phyloP scores from a whole-genome alignment of 2,113 vertebrate genomes.

The Apaloderma vittatum region DNA sequence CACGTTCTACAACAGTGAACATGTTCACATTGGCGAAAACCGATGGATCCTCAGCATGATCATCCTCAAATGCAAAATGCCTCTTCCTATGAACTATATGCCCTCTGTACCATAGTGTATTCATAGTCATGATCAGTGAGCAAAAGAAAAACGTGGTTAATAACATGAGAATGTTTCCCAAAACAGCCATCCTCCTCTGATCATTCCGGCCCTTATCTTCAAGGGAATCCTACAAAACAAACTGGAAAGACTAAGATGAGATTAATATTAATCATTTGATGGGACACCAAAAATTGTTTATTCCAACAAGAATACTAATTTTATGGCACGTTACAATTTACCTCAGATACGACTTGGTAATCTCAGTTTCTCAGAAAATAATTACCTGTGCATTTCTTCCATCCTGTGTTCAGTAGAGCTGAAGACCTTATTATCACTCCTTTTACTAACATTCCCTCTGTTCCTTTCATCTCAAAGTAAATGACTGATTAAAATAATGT shows the following conservation, averaged over 20 bases:
- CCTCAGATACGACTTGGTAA: neutral
- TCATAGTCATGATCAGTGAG: neutral
- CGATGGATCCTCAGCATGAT: neutral
- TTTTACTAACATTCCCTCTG: slow-evolving; percentile 17
- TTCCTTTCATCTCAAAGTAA: slow-evolving; percentile 43
- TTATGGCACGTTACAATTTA: slow-evolving; percentile 6
- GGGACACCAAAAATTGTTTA: neutral
- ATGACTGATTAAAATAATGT: slow-evolving; percentile 48
- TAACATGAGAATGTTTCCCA: neutral
- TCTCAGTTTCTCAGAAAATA: slow-evolving; percentile 45
- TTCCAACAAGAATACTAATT: neutral
- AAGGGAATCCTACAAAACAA: neutral
- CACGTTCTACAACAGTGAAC: neutral
- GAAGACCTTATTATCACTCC: slow-evolving; percentile 39
- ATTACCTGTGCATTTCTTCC: slow-evolving; percentile 48
- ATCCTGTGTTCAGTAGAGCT: neutral
- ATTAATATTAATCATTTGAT: neutral
- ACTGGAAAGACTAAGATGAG: neutral
- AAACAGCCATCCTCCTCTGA: neutral
- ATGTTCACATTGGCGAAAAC: no score
- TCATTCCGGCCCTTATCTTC: neutral
- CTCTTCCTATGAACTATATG: neutral
- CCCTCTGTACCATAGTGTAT: neutral
- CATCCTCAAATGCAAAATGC: neutral
- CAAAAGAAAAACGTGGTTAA: neutral